Conservation (phyloP, 2,113 vertebrate genomes). For the Meles meles region DNA sequence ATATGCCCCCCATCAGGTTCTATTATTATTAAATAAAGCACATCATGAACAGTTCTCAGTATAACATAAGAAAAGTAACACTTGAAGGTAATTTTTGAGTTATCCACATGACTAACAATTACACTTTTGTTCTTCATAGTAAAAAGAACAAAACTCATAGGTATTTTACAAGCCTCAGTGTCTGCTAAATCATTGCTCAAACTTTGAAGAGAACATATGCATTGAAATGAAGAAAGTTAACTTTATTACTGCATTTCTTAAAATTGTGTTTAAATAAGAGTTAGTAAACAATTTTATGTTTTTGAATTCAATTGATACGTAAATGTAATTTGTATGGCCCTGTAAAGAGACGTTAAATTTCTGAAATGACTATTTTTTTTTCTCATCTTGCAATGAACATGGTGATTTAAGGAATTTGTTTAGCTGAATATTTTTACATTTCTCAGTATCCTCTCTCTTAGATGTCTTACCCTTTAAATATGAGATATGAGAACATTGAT, state of each 20-base stretch:
- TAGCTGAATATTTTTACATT: not conserved
- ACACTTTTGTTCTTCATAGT: conserved; percentile 13
- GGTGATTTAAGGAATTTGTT: not conserved
- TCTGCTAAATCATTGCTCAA: conserved; percentile 72
- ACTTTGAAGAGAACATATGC: conserved; percentile 58
- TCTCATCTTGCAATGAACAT: not conserved
- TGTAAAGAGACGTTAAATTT: not conserved
- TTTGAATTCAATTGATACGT: not conserved
- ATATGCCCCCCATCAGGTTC: not conserved
- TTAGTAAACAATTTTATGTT: not conserved
- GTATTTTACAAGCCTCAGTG: conserved; percentile 51
- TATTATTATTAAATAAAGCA: not conserved
- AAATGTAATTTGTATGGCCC: not conserved
- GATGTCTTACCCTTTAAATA: not conserved
- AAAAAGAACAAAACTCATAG: not conserved
- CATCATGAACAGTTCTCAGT: not conserved
- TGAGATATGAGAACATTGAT: not conserved
- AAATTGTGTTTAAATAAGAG: conserved; percentile 40
- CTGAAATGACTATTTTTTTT: not conserved
- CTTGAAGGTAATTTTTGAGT: not conserved
- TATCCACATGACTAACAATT: not conserved
- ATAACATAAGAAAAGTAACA: not conserved
- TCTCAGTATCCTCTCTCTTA: not conserved
- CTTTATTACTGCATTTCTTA: conserved; percentile 30
- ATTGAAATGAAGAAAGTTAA: conserved; percentile 45